Evolutionary conservation across 2,888 invertebrate species (phyloP), one percentile per base, ranked within the genome.

Genomic region (Notodonta dromedarius): DNA sequence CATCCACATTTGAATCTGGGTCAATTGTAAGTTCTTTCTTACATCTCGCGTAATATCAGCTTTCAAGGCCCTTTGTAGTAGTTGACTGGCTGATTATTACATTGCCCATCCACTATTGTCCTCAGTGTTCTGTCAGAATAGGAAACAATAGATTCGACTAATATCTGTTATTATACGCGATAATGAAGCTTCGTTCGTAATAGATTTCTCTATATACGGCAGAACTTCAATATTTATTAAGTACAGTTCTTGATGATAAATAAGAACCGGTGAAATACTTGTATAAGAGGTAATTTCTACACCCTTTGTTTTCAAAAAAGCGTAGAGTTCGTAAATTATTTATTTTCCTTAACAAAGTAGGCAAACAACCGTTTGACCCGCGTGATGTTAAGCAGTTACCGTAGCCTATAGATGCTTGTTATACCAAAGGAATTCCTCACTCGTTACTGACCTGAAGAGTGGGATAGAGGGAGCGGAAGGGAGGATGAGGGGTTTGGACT

Each of bases 91-190:
- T 35, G 12, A 32, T 54, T 39, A 44, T 42, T 56, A 56, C 24
- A 56, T 24, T 42, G 14, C n/a, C 16, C 42, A 13, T 54, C 54
- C 54, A 39, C 44, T 59, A 57, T 57, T 48, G 42, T 14, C n/a
- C 6, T 32, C 16, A 16, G 46, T 24, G 9, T n/a, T 39, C 39
- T 55, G 42, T 55, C 13, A 48, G 54, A 56, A 59, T 50, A 39
- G 11, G 44, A 55, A 61, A 61, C 66, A 71, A 69, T 59, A 65
- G 73, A 73, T 65, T 35, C 48, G 8, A 13, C 51, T 69, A 65
- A 67, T 63, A 61, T 56, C 65, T 44, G 60, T 64, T 63, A 73
- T 75, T 65, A 72, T 50, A 14, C 12, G 59, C 12, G 57, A 51
- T 57, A 56, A 46, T 60, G 62, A 65, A 56, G 59, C 57, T 39